Percentiles rank a stretch among this genome's conserved stretches.
phyloP scores from a whole-genome alignment of 2,113 vertebrate species.

The Ceyx cyanopectus region DNA sequence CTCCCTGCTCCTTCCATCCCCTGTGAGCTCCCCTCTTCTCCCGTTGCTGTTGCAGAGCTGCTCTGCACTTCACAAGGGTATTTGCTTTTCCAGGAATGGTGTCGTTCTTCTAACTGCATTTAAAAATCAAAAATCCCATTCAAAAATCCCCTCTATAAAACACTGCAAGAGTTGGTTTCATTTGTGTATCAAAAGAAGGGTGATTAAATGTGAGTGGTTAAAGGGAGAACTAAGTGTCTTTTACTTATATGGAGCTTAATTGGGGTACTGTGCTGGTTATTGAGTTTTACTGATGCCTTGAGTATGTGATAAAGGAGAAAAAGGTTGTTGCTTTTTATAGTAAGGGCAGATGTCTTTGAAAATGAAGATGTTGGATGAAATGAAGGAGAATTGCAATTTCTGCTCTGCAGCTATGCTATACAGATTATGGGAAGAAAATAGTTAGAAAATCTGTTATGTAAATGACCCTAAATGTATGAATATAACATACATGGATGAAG shows the following conservation, averaged over 20 bases:
- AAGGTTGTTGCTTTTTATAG: background rate
- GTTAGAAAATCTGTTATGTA: background rate
- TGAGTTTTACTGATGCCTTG: background rate
- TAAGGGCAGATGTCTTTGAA: background rate
- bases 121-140: background rate
- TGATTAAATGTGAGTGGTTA: background rate
- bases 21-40: fast-evolving
- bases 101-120: background rate
- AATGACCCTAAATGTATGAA: background rate
- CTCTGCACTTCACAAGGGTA: background rate
- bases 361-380: background rate
- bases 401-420: background rate
- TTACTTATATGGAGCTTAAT: background rate
- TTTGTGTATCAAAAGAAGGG: background rate
- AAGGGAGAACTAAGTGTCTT: background rate
- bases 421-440: background rate
- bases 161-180: background rate
- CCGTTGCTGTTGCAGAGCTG: background rate
- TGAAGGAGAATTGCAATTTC: background rate
- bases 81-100: background rate
- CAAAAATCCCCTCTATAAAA: background rate
- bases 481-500: background rate
- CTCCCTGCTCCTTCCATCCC: background rate
- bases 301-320: background rate
- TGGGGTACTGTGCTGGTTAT: background rate